Conservation (phyloP, 2,888 invertebrate species). For the Heliconius hortense region DNA sequence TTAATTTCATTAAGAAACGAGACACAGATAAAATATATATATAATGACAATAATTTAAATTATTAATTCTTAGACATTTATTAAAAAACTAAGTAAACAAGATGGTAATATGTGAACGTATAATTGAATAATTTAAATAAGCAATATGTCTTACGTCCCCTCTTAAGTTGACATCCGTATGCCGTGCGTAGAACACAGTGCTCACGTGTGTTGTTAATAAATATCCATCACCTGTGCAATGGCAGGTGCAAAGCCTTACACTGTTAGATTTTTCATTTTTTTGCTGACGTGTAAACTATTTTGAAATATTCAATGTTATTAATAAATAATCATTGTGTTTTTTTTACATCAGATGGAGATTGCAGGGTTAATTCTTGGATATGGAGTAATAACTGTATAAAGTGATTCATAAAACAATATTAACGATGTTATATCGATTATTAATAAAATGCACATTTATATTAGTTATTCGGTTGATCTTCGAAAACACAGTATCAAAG, state of each 20-base stretch:
- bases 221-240: slow-evolving; percentile 70
- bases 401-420: neutral
- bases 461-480: neutral
- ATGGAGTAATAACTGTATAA: neutral
- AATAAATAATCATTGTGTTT: neutral
- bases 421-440: neutral
- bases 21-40: neutral
- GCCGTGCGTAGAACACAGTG: slow-evolving; percentile 28
- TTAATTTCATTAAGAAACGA: neutral
- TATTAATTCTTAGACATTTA: neutral
- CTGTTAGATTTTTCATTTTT: slow-evolving; percentile 19
- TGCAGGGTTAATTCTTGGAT: neutral
- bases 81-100: neutral
- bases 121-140: slow-evolving; percentile 15
- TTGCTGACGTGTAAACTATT: neutral
- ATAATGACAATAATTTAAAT: neutral
- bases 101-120: neutral
- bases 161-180: slow-evolving; percentile 9
- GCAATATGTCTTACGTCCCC: slow-evolving; percentile 12
- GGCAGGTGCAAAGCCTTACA: slow-evolving; percentile 59
- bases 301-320: neutral
- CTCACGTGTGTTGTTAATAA: slow-evolving; percentile 57
- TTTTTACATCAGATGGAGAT: neutral
- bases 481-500: too few species aligned
- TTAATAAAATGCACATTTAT: neutral